These are phyloP conservation scores for Spicauda simplicius DNA, from an alignment of 2,888 invertebrate genomes.

Conservation along the genomic window DNA sequence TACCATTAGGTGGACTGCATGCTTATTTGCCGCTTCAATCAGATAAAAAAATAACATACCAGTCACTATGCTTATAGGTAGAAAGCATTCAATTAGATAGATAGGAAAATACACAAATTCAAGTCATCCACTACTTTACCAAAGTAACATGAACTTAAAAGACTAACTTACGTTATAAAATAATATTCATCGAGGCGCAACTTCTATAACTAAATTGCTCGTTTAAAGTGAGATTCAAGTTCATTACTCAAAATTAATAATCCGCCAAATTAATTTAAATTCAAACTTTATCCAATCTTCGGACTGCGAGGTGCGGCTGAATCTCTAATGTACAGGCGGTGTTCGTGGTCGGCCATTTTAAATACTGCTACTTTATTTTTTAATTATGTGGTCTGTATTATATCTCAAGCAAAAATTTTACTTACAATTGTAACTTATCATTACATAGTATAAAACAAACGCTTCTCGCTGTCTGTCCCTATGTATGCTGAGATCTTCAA, in stretches of 20 bases:
- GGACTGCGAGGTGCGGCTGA: slow-evolving; percentile 51
- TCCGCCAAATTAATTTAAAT: slow-evolving; percentile 79
- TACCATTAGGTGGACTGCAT: too few species aligned
- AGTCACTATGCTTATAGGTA: too few species aligned
- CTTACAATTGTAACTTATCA: too few species aligned
- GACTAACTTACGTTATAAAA: slow-evolving; percentile 29
- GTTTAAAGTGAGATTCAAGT: slow-evolving; percentile 59
- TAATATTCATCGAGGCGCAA: slow-evolving; percentile 40
- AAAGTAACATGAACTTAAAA: slow-evolving; percentile 10
- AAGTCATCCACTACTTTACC: slow-evolving; percentile 2
- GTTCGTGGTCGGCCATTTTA: slow-evolving; percentile 52
- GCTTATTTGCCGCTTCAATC: too few species aligned
- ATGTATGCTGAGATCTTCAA: too few species aligned
- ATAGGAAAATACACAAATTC: background rate
- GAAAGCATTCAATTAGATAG: background rate
- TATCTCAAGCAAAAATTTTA: background rate
- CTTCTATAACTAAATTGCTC: slow-evolving; percentile 49
- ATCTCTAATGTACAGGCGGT: slow-evolving; percentile 62
- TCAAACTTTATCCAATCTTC: slow-evolving; percentile 71
- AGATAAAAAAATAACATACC: too few species aligned
- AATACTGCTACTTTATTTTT: slow-evolving; percentile 4
- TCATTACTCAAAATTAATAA: slow-evolving; percentile 81
- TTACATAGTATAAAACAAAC: too few species aligned
- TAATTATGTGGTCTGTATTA: background rate
- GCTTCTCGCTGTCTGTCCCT: too few species aligned